Base-by-base conservation (phyloP, 2,797 vertebrate species). In the Artibeus jamaicensis region DNA sequence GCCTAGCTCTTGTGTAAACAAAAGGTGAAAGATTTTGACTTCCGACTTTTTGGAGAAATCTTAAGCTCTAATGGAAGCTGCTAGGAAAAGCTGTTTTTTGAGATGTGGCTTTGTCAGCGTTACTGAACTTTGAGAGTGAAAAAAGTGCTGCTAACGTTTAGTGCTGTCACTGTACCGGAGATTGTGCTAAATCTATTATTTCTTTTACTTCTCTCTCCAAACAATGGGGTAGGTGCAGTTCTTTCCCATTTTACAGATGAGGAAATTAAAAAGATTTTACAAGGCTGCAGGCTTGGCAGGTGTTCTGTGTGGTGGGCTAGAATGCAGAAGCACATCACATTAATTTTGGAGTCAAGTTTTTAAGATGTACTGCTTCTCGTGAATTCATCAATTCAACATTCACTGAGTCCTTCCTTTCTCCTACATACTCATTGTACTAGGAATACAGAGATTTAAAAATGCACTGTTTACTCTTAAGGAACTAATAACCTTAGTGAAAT, bases 171-270 rank as follows among this genome's bases (percentile, higher is more conserved):
- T 88, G 85, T 89, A 42, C 24, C 21, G 68, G 81, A 87, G 39
- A 39, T 74, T 68, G 26, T 48, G 76, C 77, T 76, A 48, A 92
- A 19, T 90, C 68, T 59, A 5, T 78, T 89, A 57, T 74, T 95
- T 93, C 11, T 94, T 96, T 94, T 68, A 71, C 26, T 89, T 4
- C 11, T 83, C 18, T 74, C 32, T 42, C 15, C 21, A 65, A 86
- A 59, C 50, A 71, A 4, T 86, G 89, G 89, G 29, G 44, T 93
- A 57, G n/a, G 39, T 92, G 7, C 26, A 70, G 18, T 76, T 81
- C 22, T 71, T 22, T 93, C n/a, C 65, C 73, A 74, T 79, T 91
- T 96, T 95, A 68, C 86, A 91, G 82, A 79, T 29, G 53, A 96
- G 85, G 48, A 77, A 82, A 82, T 55, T 39, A 62, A 73, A 74